These are phyloP conservation scores for Dolichoris vasculosae DNA, from an alignment of 1,140 invertebrate species.

Conservation along the genomic window DNA sequence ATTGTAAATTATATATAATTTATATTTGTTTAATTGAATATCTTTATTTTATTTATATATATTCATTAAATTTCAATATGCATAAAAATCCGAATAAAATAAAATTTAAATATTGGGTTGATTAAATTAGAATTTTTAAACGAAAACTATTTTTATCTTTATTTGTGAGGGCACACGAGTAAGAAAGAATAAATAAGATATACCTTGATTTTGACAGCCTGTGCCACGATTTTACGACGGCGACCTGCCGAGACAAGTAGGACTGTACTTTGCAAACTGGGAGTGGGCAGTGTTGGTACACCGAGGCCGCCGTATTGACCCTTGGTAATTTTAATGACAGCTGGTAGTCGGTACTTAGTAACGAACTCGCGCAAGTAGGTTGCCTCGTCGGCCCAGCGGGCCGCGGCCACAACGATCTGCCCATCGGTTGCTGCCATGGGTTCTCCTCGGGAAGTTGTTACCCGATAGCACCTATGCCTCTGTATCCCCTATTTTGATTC, in stretches of 20 bases:
- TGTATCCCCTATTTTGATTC: not conserved
- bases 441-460: slow-evolving; percentile 51
- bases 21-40: no score
- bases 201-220: slow-evolving; percentile 90
- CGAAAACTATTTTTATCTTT: no score
- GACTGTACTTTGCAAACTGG: slow-evolving; percentile 88
- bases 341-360: slow-evolving; percentile 85
- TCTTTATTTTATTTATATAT: no score
- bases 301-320: slow-evolving; percentile 93
- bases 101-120: no score
- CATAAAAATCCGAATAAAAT: no score
- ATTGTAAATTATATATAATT: no score
- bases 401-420: slow-evolving; percentile 87
- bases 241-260: slow-evolving; percentile 88
- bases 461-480: slow-evolving; percentile 46
- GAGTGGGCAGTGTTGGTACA: slow-evolving; percentile 87
- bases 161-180: no score
- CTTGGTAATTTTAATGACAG: slow-evolving; percentile 92
- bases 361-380: slow-evolving; percentile 87
- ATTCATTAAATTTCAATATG: no score
- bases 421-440: slow-evolving; percentile 88
- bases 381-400: slow-evolving; percentile 88
- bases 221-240: slow-evolving; percentile 88
- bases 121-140: no score
- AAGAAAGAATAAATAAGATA: not conserved